Evolutionary conservation across 92 coral and sea anemone species (phyloP).

Genomic region (Hydrozoanthus gracilis): DNA sequence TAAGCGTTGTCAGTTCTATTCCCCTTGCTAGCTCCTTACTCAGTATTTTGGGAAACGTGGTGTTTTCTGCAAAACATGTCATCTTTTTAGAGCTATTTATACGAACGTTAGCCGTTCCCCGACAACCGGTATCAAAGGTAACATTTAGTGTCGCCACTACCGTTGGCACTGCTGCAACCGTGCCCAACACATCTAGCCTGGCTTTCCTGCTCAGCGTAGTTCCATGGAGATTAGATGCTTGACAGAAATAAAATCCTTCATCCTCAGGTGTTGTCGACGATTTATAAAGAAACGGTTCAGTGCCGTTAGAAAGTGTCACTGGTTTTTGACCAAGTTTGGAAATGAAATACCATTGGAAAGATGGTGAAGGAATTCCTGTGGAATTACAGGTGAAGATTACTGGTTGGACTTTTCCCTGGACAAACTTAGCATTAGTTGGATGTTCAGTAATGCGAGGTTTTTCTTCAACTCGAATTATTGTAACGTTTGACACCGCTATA

Average conservation of each 20-base stretch:
- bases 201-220: conserved; percentile 47
- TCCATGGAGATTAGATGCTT: conserved; percentile 42
- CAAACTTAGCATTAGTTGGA: background rate
- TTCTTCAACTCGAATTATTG: background rate
- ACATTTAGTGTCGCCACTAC: conserved; percentile 9
- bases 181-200: conserved; percentile 31
- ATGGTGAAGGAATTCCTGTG: conserved; percentile 43
- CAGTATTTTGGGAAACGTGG: background rate
- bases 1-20: background rate
- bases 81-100: background rate
- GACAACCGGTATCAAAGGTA: background rate
- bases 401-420: background rate
- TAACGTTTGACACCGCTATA: too few relatives aligned
- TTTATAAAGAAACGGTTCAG: conserved; percentile 3
- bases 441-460: background rate
- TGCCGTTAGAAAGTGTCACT: conserved; percentile 3
- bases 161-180: conserved; percentile 35
- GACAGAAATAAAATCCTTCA: conserved; percentile 50
- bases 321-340: background rate
- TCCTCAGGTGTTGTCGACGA: background rate
- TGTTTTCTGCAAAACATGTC: background rate
- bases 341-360: conserved; percentile 41
- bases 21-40: background rate
- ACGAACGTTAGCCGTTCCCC: background rate
- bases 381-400: conserved; percentile 24